Evolutionary conservation across 2,888 invertebrate species (phyloP).

Genomic region (Eupithecia dodoneata): DNA sequence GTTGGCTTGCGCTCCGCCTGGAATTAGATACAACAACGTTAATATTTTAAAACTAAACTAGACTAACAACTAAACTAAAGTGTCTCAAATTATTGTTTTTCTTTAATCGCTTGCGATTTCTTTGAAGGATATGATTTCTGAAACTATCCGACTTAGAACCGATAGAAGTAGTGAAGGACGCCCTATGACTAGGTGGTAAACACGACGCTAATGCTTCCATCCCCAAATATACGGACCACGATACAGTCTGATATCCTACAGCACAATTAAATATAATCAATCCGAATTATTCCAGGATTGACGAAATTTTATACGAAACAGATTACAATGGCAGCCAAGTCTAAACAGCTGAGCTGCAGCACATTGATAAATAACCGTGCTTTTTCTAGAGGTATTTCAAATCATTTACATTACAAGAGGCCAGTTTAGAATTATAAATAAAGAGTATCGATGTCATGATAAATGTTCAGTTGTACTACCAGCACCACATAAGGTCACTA

Average conservation of each 20-base stretch:
- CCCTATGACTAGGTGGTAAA: too few species aligned
- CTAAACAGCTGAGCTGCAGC: neutral
- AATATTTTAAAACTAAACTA: neutral
- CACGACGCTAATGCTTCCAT: too few species aligned
- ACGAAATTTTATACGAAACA: neutral
- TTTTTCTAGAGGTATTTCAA: too few species aligned
- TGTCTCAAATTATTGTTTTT: too few species aligned
- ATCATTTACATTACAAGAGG: too few species aligned
- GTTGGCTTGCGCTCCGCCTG: conserved; percentile 57
- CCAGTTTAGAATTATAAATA: too few species aligned
- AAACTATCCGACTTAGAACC: neutral
- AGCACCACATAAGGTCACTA: too few species aligned
- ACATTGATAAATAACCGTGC: too few species aligned
- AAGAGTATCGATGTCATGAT: too few species aligned
- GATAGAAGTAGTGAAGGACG: neutral
- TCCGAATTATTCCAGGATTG: neutral
- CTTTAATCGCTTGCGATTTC: neutral
- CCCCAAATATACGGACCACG: neutral
- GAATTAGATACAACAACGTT: neutral
- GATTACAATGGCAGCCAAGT: neutral
- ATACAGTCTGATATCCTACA: neutral
- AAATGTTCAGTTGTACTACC: too few species aligned
- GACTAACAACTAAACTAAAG: too few species aligned
- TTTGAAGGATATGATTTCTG: neutral
- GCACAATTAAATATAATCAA: neutral